Percentiles rank a stretch among this genome's conserved stretches.
phyloP scores from a whole-genome alignment of 1,140 invertebrate species.

The Cherax quadricarinatus region DNA sequence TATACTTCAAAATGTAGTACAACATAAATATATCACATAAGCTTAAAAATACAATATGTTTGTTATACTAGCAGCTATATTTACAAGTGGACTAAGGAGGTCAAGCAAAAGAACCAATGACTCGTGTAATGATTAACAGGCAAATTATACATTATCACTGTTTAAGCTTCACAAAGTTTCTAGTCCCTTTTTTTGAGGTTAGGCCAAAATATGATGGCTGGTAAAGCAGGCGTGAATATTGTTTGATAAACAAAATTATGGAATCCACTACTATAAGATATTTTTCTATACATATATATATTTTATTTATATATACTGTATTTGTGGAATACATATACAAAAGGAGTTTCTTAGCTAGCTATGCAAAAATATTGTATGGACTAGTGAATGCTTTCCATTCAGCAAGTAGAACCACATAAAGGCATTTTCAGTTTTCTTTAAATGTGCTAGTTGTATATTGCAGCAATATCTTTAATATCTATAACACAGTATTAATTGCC shows the following conservation, averaged over 20 bases:
- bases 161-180: slow-evolving; percentile 33
- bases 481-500: background rate
- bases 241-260: slow-evolving; percentile 20
- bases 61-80: slow-evolving; percentile 67
- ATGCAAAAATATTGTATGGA: slow-evolving; percentile 62
- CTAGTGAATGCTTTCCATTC: slow-evolving; percentile 61
- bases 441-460: slow-evolving; percentile 28
- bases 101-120: slow-evolving; percentile 62
- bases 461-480: background rate
- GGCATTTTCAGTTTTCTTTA: slow-evolving; percentile 55
- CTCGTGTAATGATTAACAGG: slow-evolving; percentile 32
- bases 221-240: slow-evolving; percentile 42
- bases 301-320: slow-evolving; percentile 14
- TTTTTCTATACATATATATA: slow-evolving; percentile 23
- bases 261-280: slow-evolving; percentile 37
- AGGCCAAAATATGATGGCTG: slow-evolving; percentile 34
- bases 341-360: slow-evolving; percentile 50
- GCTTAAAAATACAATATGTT: slow-evolving; percentile 73
- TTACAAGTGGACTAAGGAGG: slow-evolving; percentile 70
- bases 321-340: slow-evolving; percentile 11
- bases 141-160: slow-evolving; percentile 37
- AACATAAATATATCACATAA: slow-evolving; percentile 74
- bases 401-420: slow-evolving; percentile 58
- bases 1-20: slow-evolving; percentile 74
- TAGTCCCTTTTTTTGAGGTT: background rate